Conservation (phyloP, 2,113 vertebrate species). For the Triplophysa dalaica region DNA sequence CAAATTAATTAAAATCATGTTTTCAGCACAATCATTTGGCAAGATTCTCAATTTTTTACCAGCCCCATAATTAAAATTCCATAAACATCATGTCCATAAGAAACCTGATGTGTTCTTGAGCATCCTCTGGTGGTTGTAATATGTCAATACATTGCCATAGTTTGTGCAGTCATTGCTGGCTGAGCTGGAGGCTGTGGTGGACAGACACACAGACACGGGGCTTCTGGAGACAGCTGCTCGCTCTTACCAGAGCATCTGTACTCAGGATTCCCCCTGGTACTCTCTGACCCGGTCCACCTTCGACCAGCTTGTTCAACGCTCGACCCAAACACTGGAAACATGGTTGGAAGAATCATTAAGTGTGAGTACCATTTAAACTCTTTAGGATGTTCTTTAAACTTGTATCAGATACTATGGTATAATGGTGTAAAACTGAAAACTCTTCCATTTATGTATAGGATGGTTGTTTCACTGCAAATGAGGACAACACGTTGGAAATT, state of each 20-base stretch:
- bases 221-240: conserved; percentile 82
- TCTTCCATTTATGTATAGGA: conserved; percentile 64
- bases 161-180: conserved; percentile 73
- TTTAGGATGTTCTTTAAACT: too few species aligned
- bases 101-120: not conserved
- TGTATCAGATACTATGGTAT: not conserved
- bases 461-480: conserved; percentile 65
- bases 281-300: conserved; percentile 62
- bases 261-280: conserved; percentile 64
- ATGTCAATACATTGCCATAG: conserved; percentile 63
- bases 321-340: conserved; percentile 71
- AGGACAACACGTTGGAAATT: conserved; percentile 66
- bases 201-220: conserved; percentile 67
- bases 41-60: too few species aligned
- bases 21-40: too few species aligned
- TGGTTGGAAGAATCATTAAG: conserved; percentile 68
- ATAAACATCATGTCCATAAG: not conserved
- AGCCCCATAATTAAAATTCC: too few species aligned
- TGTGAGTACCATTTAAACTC: conserved; percentile 60
- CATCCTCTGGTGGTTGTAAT: conserved; percentile 21
- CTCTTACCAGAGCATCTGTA: conserved; percentile 74
- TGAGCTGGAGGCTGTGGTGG: conserved; percentile 72
- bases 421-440: not conserved
- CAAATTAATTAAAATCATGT: too few species aligned
- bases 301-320: conserved; percentile 75